A percentile compares a stretch with the other conserved stretches of the same genome.
These are phyloP conservation scores for Leptopterna dolabrata DNA, from an alignment of 2,888 invertebrate species.

Conservation along the genomic window DNA sequence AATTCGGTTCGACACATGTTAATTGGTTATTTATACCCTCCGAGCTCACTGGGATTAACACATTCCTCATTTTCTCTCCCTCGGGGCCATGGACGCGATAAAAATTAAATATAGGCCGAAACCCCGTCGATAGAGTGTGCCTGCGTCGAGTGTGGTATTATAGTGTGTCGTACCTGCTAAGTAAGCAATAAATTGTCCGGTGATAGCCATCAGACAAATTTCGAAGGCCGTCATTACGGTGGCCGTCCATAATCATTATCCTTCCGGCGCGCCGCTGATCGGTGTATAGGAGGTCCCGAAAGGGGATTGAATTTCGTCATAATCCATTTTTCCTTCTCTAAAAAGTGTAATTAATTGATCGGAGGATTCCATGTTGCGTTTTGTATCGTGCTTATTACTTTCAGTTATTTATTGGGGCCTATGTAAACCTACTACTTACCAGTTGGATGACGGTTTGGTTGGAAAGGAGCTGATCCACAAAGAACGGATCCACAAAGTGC, in stretches of 20 bases:
- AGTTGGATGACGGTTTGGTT: too few relatives aligned
- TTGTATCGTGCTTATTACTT: too few relatives aligned
- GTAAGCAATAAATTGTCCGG: conserved; percentile 18
- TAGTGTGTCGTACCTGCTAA: conserved; percentile 14
- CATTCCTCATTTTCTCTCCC: conserved; percentile 5
- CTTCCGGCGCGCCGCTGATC: background rate
- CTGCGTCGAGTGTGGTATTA: background rate
- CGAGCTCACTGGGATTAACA: conserved; percentile 9
- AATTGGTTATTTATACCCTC: conserved; percentile 3
- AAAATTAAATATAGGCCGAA: conserved; percentile 20
- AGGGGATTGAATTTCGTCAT: conserved; percentile 30
- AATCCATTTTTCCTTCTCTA: background rate
- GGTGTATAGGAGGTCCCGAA: background rate
- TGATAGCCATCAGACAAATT: conserved; percentile 37
- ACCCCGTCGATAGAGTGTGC: background rate
- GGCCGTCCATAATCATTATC: conserved; percentile 30
- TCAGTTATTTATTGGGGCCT: too few relatives aligned
- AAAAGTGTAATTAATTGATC: too few relatives aligned
- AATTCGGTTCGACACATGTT: background rate
- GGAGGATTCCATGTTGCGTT: too few relatives aligned
- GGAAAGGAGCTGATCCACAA: too few relatives aligned
- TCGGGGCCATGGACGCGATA: background rate
- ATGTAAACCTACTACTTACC: too few relatives aligned
- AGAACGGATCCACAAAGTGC: too few relatives aligned
- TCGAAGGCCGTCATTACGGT: conserved; percentile 15